Evolutionary conservation across 2,113 vertebrate genomes (phyloP).

Genomic region (Phoenicopterus ruber): DNA sequence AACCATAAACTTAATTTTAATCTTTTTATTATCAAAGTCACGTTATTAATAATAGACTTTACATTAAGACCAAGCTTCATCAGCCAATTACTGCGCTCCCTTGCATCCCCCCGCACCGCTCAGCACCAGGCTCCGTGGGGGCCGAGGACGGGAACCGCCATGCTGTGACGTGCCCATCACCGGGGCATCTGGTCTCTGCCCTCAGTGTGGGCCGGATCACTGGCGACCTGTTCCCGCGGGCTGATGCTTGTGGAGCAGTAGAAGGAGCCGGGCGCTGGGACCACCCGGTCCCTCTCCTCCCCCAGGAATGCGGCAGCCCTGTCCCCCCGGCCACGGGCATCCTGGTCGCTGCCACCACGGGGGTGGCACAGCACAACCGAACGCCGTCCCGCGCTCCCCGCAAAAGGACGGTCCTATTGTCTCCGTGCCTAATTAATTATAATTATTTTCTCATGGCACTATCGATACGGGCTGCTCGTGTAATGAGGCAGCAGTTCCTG

Average conservation of each 20-base stretch:
- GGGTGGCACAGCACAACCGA: rapidly evolving
- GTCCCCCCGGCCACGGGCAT: neutral
- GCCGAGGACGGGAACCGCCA: rapidly evolving
- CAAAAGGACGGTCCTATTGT: neutral
- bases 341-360: rapidly evolving
- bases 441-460: conserved; percentile 15
- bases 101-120: neutral
- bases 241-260: neutral
- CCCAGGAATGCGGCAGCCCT: neutral
- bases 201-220: neutral
- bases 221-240: rapidly evolving
- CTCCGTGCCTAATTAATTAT: conserved; percentile 1
- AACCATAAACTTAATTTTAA: conserved; percentile 55
- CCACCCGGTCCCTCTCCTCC: neutral
- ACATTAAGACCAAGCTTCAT: neutral
- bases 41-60: conserved; percentile 46
- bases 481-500: conserved; percentile 41
- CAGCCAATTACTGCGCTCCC: neutral
- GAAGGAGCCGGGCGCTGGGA: neutral
- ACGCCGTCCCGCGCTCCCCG: rapidly evolving
- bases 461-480: neutral
- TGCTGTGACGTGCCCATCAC: neutral
- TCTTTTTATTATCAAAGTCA: conserved; percentile 56
- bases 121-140: rapidly evolving
- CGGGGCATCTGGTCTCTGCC: neutral